Conservation (phyloP, 2,888 invertebrate genomes). For the Eupithecia centaureata region DNA sequence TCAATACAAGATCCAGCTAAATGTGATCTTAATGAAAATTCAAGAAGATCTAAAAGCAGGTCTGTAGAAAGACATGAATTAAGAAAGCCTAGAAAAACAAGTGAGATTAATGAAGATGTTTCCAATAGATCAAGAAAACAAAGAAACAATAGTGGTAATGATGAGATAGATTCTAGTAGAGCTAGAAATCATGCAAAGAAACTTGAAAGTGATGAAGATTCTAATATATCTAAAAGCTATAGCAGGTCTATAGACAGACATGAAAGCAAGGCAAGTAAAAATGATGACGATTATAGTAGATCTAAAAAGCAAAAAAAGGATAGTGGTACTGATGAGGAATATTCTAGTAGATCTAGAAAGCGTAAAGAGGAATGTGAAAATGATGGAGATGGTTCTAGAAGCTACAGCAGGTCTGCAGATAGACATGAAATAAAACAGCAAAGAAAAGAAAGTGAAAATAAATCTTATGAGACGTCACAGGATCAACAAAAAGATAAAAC, state of each 20-base stretch:
- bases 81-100: not conserved
- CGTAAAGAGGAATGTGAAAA: not conserved
- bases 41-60: slow-evolving; percentile 6
- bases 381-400: not conserved
- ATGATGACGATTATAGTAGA: not conserved
- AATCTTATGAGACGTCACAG: not conserved
- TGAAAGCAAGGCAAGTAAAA: not conserved
- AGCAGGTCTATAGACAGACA: not conserved
- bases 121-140: not conserved
- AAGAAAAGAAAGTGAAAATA: not conserved
- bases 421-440: not conserved
- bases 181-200: not conserved
- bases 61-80: slow-evolving; percentile 3
- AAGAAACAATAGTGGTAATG: not conserved
- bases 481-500: not conserved
- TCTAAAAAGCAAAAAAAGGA: not conserved
- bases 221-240: not conserved
- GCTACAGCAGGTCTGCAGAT: not conserved
- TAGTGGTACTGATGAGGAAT: not conserved
- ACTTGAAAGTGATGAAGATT: not conserved
- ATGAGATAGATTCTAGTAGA: not conserved
- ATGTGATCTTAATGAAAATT: not conserved
- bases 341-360: not conserved
- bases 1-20: not conserved
- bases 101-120: not conserved